Conservation (phyloP, 1,140 invertebrate species). For the Pteromalus puparum region DNA sequence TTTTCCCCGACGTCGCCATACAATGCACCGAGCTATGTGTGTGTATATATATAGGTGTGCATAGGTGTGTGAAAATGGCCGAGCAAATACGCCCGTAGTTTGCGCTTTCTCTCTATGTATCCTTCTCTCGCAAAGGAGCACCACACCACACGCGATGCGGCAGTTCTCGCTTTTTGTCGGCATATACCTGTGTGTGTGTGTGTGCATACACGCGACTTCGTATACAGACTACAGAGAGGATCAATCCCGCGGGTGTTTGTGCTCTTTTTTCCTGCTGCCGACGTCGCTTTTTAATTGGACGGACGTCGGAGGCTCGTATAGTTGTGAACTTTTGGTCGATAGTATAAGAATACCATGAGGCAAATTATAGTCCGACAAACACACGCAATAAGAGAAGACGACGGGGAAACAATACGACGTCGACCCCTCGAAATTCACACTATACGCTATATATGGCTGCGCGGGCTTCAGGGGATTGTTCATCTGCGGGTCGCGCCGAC, state of each 20-base stretch:
- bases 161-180: neutral
- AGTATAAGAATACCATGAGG: too few relatives aligned
- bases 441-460: neutral
- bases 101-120: neutral
- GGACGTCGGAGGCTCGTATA: too few relatives aligned
- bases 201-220: neutral
- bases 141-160: neutral
- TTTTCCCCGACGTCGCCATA: neutral
- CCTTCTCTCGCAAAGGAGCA: neutral
- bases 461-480: constrained; percentile 9
- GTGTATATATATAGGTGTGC: neutral
- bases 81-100: constrained; percentile 29
- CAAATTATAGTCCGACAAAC: neutral
- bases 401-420: neutral
- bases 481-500: constrained; percentile 13
- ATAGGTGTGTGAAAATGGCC: neutral
- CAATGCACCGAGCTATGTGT: neutral
- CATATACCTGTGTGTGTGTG: neutral
- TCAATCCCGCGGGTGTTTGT: neutral
- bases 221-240: too few relatives aligned
- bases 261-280: neutral
- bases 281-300: neutral
- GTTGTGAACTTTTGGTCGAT: too few relatives aligned
- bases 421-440: constrained; percentile 29
- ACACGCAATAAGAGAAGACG: neutral